A percentile compares a stretch with the other conserved stretches of the same genome.
These are phyloP conservation scores for Pollachius pollachius DNA, from an alignment of 2,113 vertebrate species.

Conservation along the genomic window DNA sequence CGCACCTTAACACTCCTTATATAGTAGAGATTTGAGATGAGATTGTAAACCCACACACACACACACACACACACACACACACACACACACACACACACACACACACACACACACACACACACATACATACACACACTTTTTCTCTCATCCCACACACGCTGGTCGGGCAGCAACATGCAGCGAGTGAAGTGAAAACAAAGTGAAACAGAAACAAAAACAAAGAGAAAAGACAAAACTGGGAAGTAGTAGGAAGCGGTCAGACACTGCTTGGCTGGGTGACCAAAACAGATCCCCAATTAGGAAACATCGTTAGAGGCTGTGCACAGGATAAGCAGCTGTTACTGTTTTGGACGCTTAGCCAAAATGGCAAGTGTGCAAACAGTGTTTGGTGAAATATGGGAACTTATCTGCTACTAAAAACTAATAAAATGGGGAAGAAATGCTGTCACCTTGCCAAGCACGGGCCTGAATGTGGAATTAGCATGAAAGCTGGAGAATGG, in stretches of 20 bases:
- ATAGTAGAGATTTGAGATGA: neutral
- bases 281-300: constrained; percentile 44
- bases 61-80: constrained; percentile 9
- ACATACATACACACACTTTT: neutral
- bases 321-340: constrained; percentile 42
- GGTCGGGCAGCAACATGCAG: neutral
- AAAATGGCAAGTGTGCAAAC: constrained; percentile 5
- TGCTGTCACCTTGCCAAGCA: constrained; percentile 7
- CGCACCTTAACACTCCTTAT: too few species aligned
- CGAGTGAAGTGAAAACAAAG: neutral
- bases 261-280: constrained; percentile 16
- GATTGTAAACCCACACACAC: neutral
- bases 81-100: constrained; percentile 14
- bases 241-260: constrained; percentile 24
- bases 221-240: constrained; percentile 1
- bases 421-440: neutral
- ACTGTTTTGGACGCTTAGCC: constrained; percentile 31
- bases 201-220: neutral
- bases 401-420: constrained; percentile 5
- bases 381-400: constrained; percentile 3
- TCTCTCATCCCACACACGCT: too few species aligned
- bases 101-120: constrained; percentile 18
- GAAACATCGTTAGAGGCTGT: constrained; percentile 33
- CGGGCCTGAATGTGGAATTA: constrained; percentile 6
- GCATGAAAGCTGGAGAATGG: too few species aligned